Conservation (phyloP, 2,113 vertebrate species). For the Panurus biarmicus region DNA sequence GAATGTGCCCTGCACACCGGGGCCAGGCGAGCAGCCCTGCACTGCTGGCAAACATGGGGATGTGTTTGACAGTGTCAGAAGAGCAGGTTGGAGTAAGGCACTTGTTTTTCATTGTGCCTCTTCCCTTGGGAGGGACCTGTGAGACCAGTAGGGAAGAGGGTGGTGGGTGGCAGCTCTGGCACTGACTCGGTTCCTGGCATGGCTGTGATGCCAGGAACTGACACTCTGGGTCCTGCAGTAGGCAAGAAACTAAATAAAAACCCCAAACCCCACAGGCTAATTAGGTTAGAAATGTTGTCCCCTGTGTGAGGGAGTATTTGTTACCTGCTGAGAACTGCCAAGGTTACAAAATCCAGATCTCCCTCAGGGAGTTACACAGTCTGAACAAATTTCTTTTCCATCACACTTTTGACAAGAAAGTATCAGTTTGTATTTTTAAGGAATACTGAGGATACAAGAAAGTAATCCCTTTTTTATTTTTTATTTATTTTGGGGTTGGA, state of each 20-base stretch:
- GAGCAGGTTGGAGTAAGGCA: background rate
- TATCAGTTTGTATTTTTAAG: background rate
- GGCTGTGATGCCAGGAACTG: background rate
- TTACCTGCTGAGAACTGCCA: background rate
- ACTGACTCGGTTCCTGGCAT: accelerated
- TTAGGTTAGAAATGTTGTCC: background rate
- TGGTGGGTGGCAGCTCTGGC: background rate
- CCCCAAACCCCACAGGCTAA: background rate
- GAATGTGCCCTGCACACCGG: accelerated
- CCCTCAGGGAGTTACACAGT: background rate
- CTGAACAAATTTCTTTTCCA: background rate
- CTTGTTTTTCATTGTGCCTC: background rate
- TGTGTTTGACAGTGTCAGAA: background rate
- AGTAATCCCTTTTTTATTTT: background rate
- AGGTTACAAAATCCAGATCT: background rate
- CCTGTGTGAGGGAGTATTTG: background rate
- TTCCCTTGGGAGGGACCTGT: background rate
- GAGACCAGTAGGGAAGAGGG: background rate
- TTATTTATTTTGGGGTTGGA: background rate
- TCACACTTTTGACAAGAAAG: background rate
- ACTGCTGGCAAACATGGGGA: background rate
- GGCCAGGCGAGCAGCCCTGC: background rate
- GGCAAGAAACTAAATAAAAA: background rate
- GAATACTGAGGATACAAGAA: background rate
- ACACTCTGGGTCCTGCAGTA: background rate